Evolutionary conservation across 2,113 vertebrate species (phyloP), one percentile per base, ranked within the genome.

Genomic region (Nesoenas mayeri): DNA sequence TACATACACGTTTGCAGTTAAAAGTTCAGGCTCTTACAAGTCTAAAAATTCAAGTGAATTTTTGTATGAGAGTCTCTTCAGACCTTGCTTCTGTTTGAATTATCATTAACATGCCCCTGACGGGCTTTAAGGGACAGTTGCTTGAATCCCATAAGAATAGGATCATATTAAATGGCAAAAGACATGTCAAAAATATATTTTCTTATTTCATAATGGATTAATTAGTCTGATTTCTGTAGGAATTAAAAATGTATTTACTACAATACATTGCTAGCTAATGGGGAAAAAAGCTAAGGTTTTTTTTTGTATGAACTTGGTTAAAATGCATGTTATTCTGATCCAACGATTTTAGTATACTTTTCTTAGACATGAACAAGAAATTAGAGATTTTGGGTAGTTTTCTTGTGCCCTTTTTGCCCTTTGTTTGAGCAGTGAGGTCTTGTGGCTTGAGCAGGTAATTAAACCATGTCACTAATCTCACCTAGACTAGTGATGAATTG

Each of bases 51-150:
- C 66, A 79, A 91, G 67, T 13, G 9, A 70, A 56, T 77, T 89
- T 88, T 79, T 93, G 19, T 24, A 26, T 36, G 19, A 32, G 64
- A 80, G 40, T 54, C 54, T 96, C 75, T 75, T 90, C 62, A 92
- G 58, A 79, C 69, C 38, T 83, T 84, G 13, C 50, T 95, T 84
- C 71, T 82, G 70, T 64, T 89, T 80, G n/a, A 70, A 84, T 91
- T 92, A 77, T 65, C 75, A 88, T 96, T 94, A 84, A 65, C 21
- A 74, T 92, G 95, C 84, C 58, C 40, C 84, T 94, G 88, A 84
- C 84, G 78, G 88, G 88, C 79, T 95, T 88, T 91, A 95, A 97
- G 93, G 93, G 81, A 93, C 62, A 92, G 75, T 96, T 90, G 44
- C 60, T 93, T 72, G 70, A 87, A 88, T 91, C 75, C 56, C 62